Conservation (phyloP, 2,888 invertebrate genomes). For the Malachius bipustulatus region DNA sequence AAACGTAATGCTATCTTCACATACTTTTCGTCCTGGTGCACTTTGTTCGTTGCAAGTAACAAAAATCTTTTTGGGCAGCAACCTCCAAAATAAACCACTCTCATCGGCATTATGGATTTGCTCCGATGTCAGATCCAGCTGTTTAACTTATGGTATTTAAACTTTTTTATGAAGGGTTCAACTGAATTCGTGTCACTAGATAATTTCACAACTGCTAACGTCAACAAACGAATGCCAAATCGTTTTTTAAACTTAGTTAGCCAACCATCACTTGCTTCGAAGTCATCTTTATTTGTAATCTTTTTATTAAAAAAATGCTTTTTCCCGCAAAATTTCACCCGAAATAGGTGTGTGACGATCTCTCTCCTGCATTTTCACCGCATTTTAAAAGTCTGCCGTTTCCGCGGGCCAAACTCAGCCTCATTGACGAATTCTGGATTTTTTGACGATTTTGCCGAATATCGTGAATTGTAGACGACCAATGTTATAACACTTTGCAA, state of each 20-base stretch:
- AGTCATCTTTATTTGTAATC: conserved; percentile 13
- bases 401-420: no score
- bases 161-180: conserved; percentile 12
- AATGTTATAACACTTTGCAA: no score
- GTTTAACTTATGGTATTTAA: conserved; percentile 8
- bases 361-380: no score
- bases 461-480: no score
- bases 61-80: conserved; percentile 17
- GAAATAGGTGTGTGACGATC: no score
- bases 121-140: conserved; percentile 10
- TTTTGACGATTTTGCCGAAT: no score
- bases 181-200: conserved; percentile 12
- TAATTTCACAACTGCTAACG: conserved; percentile 14
- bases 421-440: no score
- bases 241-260: conserved; percentile 12
- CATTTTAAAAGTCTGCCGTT: no score
- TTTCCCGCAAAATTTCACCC: no score
- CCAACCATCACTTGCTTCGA: conserved; percentile 13
- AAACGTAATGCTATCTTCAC: conserved; percentile 16
- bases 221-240: conserved; percentile 10
- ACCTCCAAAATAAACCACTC: conserved; percentile 16
- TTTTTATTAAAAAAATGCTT: no score
- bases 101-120: conserved; percentile 19
- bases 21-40: conserved; percentile 15
- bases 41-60: conserved; percentile 13